Conservation (phyloP, 1,140 invertebrate species). For the Idris sp. region DNA sequence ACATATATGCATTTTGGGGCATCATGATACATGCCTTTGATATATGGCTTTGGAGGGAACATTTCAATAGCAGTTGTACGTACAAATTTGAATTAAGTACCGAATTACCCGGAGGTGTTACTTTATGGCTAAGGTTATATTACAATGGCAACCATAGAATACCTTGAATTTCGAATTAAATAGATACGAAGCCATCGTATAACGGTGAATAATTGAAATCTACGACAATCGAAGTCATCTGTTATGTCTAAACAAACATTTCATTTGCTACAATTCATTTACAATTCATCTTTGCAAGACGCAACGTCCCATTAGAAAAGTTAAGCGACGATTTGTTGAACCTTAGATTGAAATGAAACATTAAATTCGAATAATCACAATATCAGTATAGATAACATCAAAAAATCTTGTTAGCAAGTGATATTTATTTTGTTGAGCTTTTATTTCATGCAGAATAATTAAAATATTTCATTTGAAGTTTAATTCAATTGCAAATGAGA, state of each 20-base stretch:
- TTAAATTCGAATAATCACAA: too few relatives aligned
- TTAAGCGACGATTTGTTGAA: constrained; percentile 29
- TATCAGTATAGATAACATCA: too few relatives aligned
- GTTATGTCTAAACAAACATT: constrained; percentile 21
- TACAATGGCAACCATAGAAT: constrained; percentile 27
- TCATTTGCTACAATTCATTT: constrained; percentile 15
- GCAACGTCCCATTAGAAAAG: background rate
- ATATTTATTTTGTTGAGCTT: too few relatives aligned
- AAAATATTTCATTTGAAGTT: too few relatives aligned
- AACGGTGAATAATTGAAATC: constrained; percentile 29
- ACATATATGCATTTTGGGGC: constrained; percentile 38
- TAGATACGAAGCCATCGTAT: constrained; percentile 13
- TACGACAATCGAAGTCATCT: constrained; percentile 14
- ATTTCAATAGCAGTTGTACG: constrained; percentile 29
- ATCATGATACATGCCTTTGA: constrained; percentile 33
- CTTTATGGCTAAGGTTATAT: constrained; percentile 33
- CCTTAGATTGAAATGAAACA: too few relatives aligned
- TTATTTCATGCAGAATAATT: too few relatives aligned
- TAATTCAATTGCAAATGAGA: too few relatives aligned
- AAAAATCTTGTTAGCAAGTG: constrained; percentile 2
- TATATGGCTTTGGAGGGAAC: constrained; percentile 8
- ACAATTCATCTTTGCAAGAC: background rate
- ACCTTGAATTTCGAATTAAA: constrained; percentile 32
- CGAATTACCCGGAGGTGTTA: constrained; percentile 42
- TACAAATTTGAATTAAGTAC: constrained; percentile 51